These are phyloP conservation scores for Melanotaenia nigrans DNA, from an alignment of 2,797 vertebrate species.

Conservation along the genomic window DNA sequence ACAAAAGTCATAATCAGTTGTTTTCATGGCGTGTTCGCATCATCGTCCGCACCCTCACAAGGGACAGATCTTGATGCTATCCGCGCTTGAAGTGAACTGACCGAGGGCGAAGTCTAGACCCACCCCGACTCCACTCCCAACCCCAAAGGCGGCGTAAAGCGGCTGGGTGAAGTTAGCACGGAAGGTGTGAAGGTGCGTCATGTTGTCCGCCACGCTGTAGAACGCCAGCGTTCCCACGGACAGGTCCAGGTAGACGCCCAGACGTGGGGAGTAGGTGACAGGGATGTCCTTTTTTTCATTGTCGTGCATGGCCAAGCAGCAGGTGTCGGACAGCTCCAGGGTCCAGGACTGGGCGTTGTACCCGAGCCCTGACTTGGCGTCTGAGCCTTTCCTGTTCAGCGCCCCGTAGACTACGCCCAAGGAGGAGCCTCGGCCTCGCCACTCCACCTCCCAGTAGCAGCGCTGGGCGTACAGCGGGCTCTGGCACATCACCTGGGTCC, in stretches of 20 bases:
- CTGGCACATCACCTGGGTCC: conserved; percentile 82
- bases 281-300: conserved; percentile 81
- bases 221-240: conserved; percentile 67
- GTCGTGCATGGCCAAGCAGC: conserved; percentile 82
- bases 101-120: conserved; percentile 84
- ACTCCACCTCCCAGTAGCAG: conserved; percentile 86
- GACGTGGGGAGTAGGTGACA: conserved; percentile 81
- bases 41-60: conserved; percentile 55
- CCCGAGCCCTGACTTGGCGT: conserved; percentile 79
- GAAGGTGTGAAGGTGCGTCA: conserved; percentile 81
- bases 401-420: conserved; percentile 77
- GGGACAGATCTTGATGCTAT: conserved; percentile 84
- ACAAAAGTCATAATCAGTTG: too few relatives aligned
- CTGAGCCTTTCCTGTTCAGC: conserved; percentile 75
- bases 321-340: conserved; percentile 84
- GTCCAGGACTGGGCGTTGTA: conserved; percentile 86
- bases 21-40: too few relatives aligned
- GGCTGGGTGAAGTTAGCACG: conserved; percentile 76
- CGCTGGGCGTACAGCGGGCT: conserved; percentile 60
- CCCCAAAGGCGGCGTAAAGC: conserved; percentile 79
- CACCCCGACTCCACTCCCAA: conserved; percentile 84
- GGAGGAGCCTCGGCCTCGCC: conserved; percentile 81
- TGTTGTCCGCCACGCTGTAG: conserved; percentile 80
- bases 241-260: conserved; percentile 82
- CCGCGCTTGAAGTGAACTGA: conserved; percentile 77